Percentiles rank a stretch among this genome's conserved stretches.
These are phyloP conservation scores for Fragum fragum DNA, from an alignment of 2,888 invertebrate species.

Conservation along the genomic window DNA sequence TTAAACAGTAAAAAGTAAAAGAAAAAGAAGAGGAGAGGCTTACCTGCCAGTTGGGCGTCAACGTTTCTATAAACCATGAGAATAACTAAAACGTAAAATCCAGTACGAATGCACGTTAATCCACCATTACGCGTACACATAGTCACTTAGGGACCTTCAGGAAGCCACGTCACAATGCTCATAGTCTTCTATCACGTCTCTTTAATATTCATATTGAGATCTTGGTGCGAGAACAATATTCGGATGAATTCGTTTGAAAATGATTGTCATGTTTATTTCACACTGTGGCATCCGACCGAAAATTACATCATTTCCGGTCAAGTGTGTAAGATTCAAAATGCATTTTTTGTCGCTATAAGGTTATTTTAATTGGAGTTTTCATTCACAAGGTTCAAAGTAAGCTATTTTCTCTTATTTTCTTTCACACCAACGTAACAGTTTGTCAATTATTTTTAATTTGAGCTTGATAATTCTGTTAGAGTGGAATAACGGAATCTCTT, in stretches of 20 bases:
- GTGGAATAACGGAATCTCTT: too few relatives aligned
- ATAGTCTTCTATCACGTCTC: conserved; percentile 22
- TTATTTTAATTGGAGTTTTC: too few relatives aligned
- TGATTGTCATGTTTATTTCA: not conserved
- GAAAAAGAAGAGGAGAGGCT: not conserved
- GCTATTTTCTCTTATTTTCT: too few relatives aligned
- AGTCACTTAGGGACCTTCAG: conserved; percentile 36
- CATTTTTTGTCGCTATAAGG: not conserved
- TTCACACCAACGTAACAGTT: too few relatives aligned
- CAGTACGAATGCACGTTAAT: conserved; percentile 40
- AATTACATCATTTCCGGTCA: not conserved
- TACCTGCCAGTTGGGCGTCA: conserved; percentile 25
- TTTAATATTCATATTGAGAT: not conserved
- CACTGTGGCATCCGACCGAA: not conserved
- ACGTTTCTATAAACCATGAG: conserved; percentile 22
- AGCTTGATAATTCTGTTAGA: too few relatives aligned
- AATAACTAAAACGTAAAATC: conserved; percentile 35
- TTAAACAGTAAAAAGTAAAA: too few relatives aligned
- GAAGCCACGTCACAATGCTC: conserved; percentile 17
- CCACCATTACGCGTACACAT: conserved; percentile 51
- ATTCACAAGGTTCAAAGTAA: too few relatives aligned
- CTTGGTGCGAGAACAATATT: not conserved
- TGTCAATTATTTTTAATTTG: too few relatives aligned
- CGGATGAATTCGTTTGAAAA: not conserved
- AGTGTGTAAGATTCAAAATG: not conserved